Evolutionary conservation across 2,888 invertebrate species (phyloP).

Genomic region (Heteromurus nitidus): DNA sequence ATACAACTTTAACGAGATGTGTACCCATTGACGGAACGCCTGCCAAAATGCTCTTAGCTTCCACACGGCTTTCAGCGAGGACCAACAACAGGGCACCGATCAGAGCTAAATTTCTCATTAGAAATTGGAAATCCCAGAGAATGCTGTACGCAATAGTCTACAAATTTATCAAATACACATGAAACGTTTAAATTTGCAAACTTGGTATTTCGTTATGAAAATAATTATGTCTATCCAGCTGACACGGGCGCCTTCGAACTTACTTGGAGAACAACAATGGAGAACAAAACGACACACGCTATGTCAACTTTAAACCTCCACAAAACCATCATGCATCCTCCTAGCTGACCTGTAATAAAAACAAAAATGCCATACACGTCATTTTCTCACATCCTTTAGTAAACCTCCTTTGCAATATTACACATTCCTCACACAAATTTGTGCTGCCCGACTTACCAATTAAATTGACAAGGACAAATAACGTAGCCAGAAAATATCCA

Average conservation of each 20-base stretch:
- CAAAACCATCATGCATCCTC: slow-evolving; percentile 97
- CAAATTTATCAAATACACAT: too few relatives aligned
- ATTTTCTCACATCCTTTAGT: too few relatives aligned
- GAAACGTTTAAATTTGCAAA: too few relatives aligned
- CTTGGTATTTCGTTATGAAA: too few relatives aligned
- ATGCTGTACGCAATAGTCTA: slow-evolving; percentile 97
- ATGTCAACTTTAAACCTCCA: slow-evolving; percentile 92
- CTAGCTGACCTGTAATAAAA: slow-evolving; percentile 87
- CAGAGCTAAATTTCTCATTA: slow-evolving; percentile 95
- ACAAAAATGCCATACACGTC: too few relatives aligned
- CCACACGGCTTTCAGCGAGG: slow-evolving; percentile 95
- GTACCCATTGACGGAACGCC: slow-evolving; percentile 91
- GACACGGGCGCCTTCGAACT: too few relatives aligned
- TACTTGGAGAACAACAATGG: slow-evolving; percentile 97
- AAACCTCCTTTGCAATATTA: slow-evolving; percentile 94
- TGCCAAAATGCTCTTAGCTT: slow-evolving; percentile 95
- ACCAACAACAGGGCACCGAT: slow-evolving; percentile 97
- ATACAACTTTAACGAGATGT: too few relatives aligned
- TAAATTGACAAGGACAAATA: slow-evolving; percentile 97
- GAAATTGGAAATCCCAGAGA: slow-evolving; percentile 97
- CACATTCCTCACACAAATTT: slow-evolving; percentile 95
- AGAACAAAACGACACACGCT: slow-evolving; percentile 93
- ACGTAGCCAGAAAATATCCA: slow-evolving; percentile 92
- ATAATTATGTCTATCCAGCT: too few relatives aligned
- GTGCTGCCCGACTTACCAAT: slow-evolving; percentile 77